phyloP scores from a whole-genome alignment of 92 coral and sea anemone genomes.

The Palythoa grandis region DNA sequence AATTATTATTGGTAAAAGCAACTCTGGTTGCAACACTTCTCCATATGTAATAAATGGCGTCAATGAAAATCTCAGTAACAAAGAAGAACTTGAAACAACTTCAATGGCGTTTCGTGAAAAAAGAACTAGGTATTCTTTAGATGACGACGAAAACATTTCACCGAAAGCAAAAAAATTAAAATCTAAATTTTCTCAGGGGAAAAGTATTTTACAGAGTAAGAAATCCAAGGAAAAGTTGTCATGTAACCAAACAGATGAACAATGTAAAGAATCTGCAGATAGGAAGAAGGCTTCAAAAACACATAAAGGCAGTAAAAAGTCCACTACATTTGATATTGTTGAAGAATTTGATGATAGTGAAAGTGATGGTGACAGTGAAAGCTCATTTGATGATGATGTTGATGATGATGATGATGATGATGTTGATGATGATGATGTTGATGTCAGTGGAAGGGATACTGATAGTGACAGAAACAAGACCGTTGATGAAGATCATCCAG shows the following conservation, averaged over 20 bases:
- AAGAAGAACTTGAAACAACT: background rate
- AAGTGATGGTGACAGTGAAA: background rate
- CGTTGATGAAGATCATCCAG: background rate
- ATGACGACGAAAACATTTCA: background rate
- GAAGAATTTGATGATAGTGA: slow-evolving; percentile 12
- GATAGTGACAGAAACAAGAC: background rate
- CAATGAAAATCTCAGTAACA: background rate
- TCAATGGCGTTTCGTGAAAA: slow-evolving; percentile 6
- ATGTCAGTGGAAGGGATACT: background rate
- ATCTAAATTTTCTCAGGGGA: background rate
- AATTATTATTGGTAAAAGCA: background rate
- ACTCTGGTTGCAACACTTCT: background rate
- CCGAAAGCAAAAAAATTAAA: slow-evolving; percentile 10
- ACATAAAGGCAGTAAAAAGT: background rate
- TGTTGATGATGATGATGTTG: background rate
- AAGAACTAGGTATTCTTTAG: background rate
- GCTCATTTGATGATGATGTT: background rate
- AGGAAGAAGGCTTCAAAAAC: background rate
- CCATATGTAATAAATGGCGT: background rate
- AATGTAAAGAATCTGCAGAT: background rate
- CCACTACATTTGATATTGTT: background rate
- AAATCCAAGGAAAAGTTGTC: background rate
- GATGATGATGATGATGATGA: background rate
- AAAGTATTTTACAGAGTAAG: background rate
- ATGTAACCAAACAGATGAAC: background rate